Evolutionary conservation across 2,797 vertebrate genomes (phyloP).

Genomic region (Ciconia nigra): DNA sequence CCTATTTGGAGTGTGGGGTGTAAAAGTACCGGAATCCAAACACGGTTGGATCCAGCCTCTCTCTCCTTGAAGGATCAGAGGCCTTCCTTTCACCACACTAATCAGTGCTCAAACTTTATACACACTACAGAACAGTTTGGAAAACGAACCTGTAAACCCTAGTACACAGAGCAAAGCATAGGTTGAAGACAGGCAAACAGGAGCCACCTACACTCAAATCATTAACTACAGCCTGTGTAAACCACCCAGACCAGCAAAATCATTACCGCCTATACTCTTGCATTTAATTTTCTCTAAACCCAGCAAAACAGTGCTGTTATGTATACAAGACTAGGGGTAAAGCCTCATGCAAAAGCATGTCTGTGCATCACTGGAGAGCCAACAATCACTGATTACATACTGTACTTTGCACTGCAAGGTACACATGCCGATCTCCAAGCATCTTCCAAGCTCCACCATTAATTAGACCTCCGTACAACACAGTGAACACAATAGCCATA

Average conservation of each 20-base stretch:
- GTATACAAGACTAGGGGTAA: background rate
- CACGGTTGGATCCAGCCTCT: background rate
- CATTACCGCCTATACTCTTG: background rate
- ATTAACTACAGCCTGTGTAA: background rate
- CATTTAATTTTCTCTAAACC: background rate
- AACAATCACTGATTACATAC: background rate
- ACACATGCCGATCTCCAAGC: background rate
- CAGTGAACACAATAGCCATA: background rate
- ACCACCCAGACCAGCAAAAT: background rate
- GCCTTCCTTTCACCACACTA: background rate
- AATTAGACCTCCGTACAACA: background rate
- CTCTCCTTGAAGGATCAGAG: background rate
- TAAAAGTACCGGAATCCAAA: background rate
- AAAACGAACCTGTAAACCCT: background rate
- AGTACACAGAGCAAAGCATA: background rate
- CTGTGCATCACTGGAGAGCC: background rate
- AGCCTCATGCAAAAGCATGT: background rate
- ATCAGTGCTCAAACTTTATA: background rate
- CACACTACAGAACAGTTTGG: background rate
- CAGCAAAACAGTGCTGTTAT: background rate
- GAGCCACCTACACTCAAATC: background rate
- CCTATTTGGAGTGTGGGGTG: accelerated
- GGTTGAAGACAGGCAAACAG: background rate
- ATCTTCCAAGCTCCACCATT: background rate
- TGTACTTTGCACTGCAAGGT: accelerated